These are phyloP conservation scores for Butorides virescens DNA, from an alignment of 2,113 vertebrate species.

Conservation along the genomic window DNA sequence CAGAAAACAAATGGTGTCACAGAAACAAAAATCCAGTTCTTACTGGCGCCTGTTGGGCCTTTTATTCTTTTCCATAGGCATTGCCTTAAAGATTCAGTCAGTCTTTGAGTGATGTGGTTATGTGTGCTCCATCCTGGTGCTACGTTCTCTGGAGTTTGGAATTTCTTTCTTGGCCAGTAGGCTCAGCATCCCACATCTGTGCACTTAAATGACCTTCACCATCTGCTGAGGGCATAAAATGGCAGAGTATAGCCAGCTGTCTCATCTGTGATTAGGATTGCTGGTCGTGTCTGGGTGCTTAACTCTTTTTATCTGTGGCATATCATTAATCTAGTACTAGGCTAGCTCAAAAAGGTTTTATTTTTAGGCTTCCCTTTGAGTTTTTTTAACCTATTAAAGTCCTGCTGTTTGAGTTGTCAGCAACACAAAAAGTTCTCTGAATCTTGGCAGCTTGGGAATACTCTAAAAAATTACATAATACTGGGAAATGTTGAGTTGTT, in stretches of 20 bases:
- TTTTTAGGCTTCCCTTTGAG: background rate
- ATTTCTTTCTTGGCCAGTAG: conserved; percentile 16
- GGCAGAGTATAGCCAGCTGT: conserved; percentile 22
- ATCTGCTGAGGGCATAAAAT: conserved; percentile 7
- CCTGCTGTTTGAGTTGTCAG: background rate
- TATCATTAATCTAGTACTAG: background rate
- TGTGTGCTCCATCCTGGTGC: background rate
- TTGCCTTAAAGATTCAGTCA: background rate
- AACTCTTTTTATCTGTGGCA: background rate
- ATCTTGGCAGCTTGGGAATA: background rate
- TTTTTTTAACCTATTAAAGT: background rate
- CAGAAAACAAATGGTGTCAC: conserved; percentile 49
- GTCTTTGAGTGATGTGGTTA: conserved; percentile 47
- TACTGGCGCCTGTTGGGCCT: background rate
- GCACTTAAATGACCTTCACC: conserved; percentile 41
- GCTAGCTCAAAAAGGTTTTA: background rate
- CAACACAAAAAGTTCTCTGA: background rate
- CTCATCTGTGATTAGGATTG: conserved; percentile 26
- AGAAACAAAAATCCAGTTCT: conserved; percentile 42
- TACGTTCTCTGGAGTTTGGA: background rate
- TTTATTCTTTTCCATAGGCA: conserved; percentile 33
- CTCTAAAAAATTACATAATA: background rate
- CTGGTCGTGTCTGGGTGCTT: background rate
- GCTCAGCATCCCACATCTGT: conserved; percentile 2
- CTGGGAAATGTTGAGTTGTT: background rate